Conservation (phyloP, 2,113 vertebrate species). For the rat (Rattus norvegicus) region DNA sequence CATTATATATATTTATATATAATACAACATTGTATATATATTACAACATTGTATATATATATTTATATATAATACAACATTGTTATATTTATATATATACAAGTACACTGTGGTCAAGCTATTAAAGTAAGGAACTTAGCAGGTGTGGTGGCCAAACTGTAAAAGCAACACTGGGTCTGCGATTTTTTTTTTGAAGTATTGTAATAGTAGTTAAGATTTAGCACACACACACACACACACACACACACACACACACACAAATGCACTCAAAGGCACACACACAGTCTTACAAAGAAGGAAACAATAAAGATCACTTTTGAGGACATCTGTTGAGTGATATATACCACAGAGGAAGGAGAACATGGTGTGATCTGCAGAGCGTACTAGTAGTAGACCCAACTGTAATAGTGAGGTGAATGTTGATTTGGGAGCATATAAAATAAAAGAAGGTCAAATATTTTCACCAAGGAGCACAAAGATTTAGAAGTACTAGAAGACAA, state of each 20-base stretch:
- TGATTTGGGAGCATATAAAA: not conserved
- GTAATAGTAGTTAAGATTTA: not conserved
- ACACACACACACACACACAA: no score
- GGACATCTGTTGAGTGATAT: not conserved
- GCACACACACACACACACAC: no score
- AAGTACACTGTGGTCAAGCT: not conserved
- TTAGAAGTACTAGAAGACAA: not conserved
- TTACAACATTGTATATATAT: no score
- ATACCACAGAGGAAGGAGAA: not conserved
- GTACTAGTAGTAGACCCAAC: not conserved
- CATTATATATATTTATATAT: no score
- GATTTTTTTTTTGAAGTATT: not conserved
- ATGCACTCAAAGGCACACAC: no score
- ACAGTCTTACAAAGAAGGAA: not conserved
- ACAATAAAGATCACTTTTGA: not conserved
- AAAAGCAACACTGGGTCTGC: not conserved
- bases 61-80: no score
- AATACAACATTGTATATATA: no score
- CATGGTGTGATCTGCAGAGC: not conserved
- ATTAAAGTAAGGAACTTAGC: not conserved
- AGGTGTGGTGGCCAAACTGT: no score
- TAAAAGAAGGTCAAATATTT: not conserved
- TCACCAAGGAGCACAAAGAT: not conserved
- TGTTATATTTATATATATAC: not conserved
- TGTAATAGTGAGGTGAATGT: not conserved